Base-by-base conservation (phyloP, 2,888 invertebrate species). In the Therioaphis trifolii region DNA sequence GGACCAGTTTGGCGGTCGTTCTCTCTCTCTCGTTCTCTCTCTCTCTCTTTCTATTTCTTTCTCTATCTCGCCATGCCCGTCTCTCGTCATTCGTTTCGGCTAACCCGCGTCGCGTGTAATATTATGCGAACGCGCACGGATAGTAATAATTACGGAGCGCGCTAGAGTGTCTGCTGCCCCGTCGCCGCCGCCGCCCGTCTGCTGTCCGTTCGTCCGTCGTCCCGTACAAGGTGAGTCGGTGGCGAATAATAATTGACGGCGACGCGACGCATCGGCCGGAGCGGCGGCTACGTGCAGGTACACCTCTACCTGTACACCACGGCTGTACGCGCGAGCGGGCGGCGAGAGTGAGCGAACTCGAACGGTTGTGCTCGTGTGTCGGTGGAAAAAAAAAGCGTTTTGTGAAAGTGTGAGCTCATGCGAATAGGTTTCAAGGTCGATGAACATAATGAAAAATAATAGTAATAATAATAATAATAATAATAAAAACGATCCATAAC, bases 341-440 rank as follows among this genome's bases (percentile, higher is more conserved):
- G 43, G 61, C 12, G 52, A 68, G 52, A 55, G 78, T 40, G 58
- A 35, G 7, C 35, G 68, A 29, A 63, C 15, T 63, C 68, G 49
- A 21, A 46, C 63, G 71, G 9, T 27, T 24, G 71, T 15, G 69
- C 58, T 27, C 40, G 68, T 55, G 69, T 55, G 24, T 49, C 35
- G 80, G 46, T 55, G 35, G 35, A 7, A 27, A 24, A 69, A 78
- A 69, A 43, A 72, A 72, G 46, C 72, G 72, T 74, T 82, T 82
- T 66, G 82, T 82, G 82, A 82, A 82, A 82, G 82, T 74, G 82
- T 82, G 74, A 66, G 63, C 82, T 74, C 72, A 66, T 74, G 82
- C 82, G 82, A 82, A 82, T 82, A 74, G 82, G 52, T 82, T 82
- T 82, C 82, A 82, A 82, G 82, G 82, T 82, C 63, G 82, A 27